A percentile compares a stretch with the other conserved stretches of the same genome.
phyloP scores from a whole-genome alignment of 1,140 invertebrate genomes.

The Pararge aegeria region DNA sequence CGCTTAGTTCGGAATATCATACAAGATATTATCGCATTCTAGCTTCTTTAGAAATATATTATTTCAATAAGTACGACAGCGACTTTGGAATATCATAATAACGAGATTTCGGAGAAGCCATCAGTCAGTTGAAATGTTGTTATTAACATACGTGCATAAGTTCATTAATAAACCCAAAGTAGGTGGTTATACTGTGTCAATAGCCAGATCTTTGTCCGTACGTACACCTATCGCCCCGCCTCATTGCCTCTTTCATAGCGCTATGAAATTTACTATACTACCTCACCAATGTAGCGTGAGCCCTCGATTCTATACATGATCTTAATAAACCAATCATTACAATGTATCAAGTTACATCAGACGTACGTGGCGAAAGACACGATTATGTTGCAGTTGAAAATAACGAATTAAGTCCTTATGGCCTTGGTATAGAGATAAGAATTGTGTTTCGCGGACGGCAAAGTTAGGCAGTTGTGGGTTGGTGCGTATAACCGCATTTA shows the following conservation, averaged over 20 bases:
- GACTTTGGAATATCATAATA: not conserved
- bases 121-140: conserved; percentile 16
- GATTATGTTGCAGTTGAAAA: conserved; percentile 29
- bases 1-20: not conserved
- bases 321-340: conserved; percentile 68
- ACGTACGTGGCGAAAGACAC: conserved; percentile 38
- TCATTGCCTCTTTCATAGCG: conserved; percentile 69
- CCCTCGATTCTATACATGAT: conserved; percentile 64
- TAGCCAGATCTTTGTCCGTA: conserved; percentile 57
- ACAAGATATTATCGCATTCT: not conserved
- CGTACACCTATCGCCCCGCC: conserved; percentile 68
- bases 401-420: conserved; percentile 39
- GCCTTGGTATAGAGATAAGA: conserved; percentile 40
- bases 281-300: conserved; percentile 48
- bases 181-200: conserved; percentile 53
- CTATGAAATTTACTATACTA: conserved; percentile 62
- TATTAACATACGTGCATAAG: conserved; percentile 24
- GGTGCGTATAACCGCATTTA: conserved; percentile 74
- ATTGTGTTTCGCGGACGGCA: conserved; percentile 17
- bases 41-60: not conserved
- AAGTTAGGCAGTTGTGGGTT: conserved; percentile 42
- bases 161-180: conserved; percentile 50
- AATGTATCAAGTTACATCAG: conserved; percentile 61
- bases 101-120: conserved; percentile 7
- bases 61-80: not conserved